Evolutionary conservation across 2,797 vertebrate species (phyloP), one percentile per base, ranked within the genome.

Genomic region (Cryptoprocta ferox): DNA sequence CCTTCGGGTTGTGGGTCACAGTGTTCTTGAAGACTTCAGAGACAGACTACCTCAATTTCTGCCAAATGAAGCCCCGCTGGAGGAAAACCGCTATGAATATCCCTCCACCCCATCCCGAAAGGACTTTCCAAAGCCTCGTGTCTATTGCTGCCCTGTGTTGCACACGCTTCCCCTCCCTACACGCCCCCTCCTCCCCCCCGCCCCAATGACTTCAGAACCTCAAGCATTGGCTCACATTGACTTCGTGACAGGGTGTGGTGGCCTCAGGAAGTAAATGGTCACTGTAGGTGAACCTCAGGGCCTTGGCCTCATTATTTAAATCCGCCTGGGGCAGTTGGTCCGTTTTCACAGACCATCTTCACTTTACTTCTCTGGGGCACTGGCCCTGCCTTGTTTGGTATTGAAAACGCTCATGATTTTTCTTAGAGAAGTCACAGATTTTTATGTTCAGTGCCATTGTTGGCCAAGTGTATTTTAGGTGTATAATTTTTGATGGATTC

Each of bases 151-250:
- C 42, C 53, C 24, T 75, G 48, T n/a, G 37, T 26, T 28, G 26
- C 0, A 48, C 7, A 5, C 5, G 32, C 13, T 1, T 2, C 66
- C 66, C 0, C 8, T 13, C 5, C 9, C 7, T 1, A 53, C 6
- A 6, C 6, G 14, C 63, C 18, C 16, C 8, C 32, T n/a, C n/a
- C n/a, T n/a, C n/a, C n/a, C n/a, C n/a, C n/a, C n/a, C n/a, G n/a
- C 6, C 75, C 28, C 42, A 76, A 53, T 61, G 66, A 35, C 45
- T 42, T 70, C 37, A 71, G 56, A 80, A 93, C 42, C 26, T 83
- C 19, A 1, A 26, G 21, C 2, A 12, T 21, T 39, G 19, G 15
- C 48, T 35, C 53, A 18, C 50, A 1, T 21, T 61, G 48, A 68
- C 75, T 82, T 81, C 16, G 26, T 68, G 56, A 42, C 28, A 18